These are phyloP conservation scores for Lithobates pipiens DNA, from an alignment of 2,797 vertebrate genomes.

Conservation along the genomic window DNA sequence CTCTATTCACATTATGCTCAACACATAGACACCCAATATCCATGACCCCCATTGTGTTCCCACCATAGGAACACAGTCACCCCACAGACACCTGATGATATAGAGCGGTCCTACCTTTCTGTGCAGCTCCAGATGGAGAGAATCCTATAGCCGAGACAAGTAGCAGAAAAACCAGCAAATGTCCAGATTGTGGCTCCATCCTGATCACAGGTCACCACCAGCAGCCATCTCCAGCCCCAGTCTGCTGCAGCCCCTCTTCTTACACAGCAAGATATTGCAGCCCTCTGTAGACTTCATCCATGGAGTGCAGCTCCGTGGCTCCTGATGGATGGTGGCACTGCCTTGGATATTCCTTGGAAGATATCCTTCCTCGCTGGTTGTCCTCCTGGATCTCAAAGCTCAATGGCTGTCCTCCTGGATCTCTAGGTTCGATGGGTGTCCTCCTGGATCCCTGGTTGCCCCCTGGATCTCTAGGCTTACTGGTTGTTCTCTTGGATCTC, in stretches of 20 bases:
- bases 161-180: slow-evolving; percentile 27
- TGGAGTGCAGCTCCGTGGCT: background rate
- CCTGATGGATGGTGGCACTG: background rate
- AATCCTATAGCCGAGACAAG: slow-evolving; percentile 37
- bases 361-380: background rate
- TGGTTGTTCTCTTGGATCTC: too few species aligned
- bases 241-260: slow-evolving; percentile 10
- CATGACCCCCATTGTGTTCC: background rate
- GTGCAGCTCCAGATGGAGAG: slow-evolving; percentile 36
- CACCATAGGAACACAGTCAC: background rate
- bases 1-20: background rate
- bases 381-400: background rate
- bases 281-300: slow-evolving; percentile 1
- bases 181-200: slow-evolving; percentile 36
- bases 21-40: background rate
- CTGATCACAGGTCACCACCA: slow-evolving; percentile 44
- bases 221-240: slow-evolving; percentile 42
- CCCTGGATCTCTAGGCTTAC: too few species aligned
- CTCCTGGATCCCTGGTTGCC: too few species aligned
- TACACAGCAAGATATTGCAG: background rate
- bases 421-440: background rate
- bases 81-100: slow-evolving; percentile 50
- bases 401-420: background rate
- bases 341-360: slow-evolving; percentile 20
- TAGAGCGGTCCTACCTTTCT: slow-evolving; percentile 39